phyloP scores from a whole-genome alignment of 92 coral and sea anemone genomes.

The Siderastrea radians region DNA sequence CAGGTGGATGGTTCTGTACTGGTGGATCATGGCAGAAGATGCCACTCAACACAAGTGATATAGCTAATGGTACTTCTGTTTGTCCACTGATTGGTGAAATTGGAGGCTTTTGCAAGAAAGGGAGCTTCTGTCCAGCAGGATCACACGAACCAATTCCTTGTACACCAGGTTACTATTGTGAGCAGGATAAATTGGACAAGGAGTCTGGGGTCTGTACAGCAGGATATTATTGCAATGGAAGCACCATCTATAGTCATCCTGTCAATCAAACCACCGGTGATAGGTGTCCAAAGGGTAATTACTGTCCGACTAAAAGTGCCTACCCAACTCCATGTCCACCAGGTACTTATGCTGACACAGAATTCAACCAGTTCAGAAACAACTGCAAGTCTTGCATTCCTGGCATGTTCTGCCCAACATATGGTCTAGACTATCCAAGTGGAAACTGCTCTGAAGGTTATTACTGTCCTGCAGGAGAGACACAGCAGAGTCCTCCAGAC shows the following conservation, averaged over 20 bases:
- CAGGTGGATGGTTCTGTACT: constrained; percentile 95
- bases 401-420: constrained; percentile 90
- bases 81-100: constrained; percentile 95
- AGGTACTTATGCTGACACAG: constrained; percentile 93
- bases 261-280: constrained; percentile 91
- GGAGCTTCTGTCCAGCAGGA: constrained; percentile 95
- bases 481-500: constrained; percentile 87
- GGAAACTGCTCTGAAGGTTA: constrained; percentile 97
- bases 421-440: constrained; percentile 83
- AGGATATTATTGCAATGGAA: constrained; percentile 98
- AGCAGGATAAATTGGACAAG: constrained; percentile 76
- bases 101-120: constrained; percentile 96
- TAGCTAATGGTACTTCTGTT: constrained; percentile 86
- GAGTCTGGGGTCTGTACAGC: constrained; percentile 93
- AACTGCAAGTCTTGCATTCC: constrained; percentile 94
- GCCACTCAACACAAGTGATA: constrained; percentile 84
- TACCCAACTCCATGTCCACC: constrained; percentile 90
- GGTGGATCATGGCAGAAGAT: constrained; percentile 98
- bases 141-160: constrained; percentile 91
- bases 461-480: constrained; percentile 98
- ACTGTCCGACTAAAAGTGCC: constrained; percentile 92
- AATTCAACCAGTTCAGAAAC: constrained; percentile 93
- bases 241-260: constrained; percentile 88
- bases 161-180: constrained; percentile 96
- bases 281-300: constrained; percentile 91